phyloP scores from a whole-genome alignment of 2,113 vertebrate species.

The Tachuris rubrigastra region DNA sequence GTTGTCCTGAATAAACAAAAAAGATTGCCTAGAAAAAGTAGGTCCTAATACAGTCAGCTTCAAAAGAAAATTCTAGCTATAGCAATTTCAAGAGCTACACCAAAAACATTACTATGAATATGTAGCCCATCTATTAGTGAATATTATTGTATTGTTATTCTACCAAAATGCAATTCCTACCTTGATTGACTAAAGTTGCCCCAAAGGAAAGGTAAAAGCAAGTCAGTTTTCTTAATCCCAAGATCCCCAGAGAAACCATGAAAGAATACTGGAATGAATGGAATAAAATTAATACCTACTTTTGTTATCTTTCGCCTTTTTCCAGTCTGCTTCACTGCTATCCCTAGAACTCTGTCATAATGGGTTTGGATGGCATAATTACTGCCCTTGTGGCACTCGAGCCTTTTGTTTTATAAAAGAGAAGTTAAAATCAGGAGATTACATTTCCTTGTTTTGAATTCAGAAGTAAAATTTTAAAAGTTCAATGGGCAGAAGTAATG shows the following conservation, averaged over 20 bases:
- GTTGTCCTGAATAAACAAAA: neutral
- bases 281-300: neutral
- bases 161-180: neutral
- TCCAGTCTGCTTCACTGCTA: neutral
- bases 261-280: neutral
- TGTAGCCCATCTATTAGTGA: neutral
- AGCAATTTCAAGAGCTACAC: neutral
- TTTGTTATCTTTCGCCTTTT: conserved; percentile 4
- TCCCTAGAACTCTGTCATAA: neutral
- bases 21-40: neutral
- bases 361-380: neutral
- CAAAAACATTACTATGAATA: neutral
- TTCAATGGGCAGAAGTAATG: neutral
- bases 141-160: neutral
- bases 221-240: neutral
- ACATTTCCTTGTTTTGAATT: conserved; percentile 27
- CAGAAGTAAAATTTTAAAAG: conserved; percentile 14
- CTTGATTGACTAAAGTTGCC: neutral
- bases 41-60: neutral
- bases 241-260: neutral
- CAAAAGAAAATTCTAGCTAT: neutral
- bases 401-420: conserved; percentile 25
- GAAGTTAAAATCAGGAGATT: neutral
- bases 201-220: neutral
- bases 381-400: conserved; percentile 10